Conservation (phyloP, 2,113 vertebrate species). For the Toxostoma redivivum region DNA sequence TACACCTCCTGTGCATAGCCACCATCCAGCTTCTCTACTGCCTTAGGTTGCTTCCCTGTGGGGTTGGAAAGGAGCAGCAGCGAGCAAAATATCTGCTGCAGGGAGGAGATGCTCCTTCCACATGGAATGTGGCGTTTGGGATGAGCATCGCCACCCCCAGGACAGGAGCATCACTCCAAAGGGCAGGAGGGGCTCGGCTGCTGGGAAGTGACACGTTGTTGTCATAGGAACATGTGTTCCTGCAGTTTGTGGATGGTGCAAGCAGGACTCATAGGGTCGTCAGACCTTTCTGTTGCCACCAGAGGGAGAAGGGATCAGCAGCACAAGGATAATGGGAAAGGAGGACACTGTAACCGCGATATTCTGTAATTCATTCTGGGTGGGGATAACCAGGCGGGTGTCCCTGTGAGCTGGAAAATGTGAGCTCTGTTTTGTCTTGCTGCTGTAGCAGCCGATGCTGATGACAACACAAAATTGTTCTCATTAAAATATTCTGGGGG, state of each 20-base stretch:
- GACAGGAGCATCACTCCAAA: neutral
- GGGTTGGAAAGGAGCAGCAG: neutral
- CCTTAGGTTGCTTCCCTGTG: neutral
- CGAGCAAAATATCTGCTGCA: neutral
- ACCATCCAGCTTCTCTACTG: neutral
- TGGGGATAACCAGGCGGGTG: neutral
- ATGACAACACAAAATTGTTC: neutral
- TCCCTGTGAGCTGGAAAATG: neutral
- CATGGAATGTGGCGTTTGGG: fast-evolving
- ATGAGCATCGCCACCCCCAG: fast-evolving
- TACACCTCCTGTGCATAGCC: neutral
- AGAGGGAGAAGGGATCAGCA: conserved; percentile 1
- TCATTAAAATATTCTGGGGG: neutral
- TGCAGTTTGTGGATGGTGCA: neutral
- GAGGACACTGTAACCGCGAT: neutral
- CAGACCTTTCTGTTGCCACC: neutral
- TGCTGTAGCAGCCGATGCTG: neutral
- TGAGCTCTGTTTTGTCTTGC: conserved; percentile 30
- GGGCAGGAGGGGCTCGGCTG: neutral
- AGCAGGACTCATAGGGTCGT: neutral
- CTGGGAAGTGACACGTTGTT: neutral
- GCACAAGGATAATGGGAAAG: neutral
- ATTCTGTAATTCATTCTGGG: neutral
- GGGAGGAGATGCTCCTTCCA: neutral
- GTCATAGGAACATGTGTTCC: fast-evolving